Conservation (phyloP, 2,888 invertebrate genomes). For the Hirtodrosophila duncani region DNA sequence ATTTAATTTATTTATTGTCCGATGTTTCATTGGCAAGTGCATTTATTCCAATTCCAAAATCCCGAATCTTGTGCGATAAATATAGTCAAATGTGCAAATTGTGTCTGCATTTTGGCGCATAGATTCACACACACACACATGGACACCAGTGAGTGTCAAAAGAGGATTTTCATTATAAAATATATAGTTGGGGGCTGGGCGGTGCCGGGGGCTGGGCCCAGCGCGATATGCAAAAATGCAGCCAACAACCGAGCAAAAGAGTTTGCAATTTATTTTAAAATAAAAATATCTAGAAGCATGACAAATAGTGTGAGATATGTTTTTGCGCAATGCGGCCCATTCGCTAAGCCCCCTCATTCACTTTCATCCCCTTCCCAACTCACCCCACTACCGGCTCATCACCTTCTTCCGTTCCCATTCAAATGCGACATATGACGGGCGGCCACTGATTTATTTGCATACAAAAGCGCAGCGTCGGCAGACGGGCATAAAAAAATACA, state of each 20-base stretch:
- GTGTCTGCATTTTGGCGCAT: constrained; percentile 66
- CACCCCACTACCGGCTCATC: constrained; percentile 5
- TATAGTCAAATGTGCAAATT: constrained; percentile 76
- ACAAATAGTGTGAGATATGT: constrained; percentile 75
- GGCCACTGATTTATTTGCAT: constrained; percentile 74
- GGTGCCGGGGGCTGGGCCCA: constrained; percentile 33
- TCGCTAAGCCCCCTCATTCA: constrained; percentile 8
- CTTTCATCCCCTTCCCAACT: constrained; percentile 13
- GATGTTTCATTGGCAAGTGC: constrained; percentile 75
- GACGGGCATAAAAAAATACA: constrained; percentile 23
- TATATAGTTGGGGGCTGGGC: no score
- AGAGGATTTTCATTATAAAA: constrained; percentile 77
- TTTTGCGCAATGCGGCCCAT: constrained; percentile 55
- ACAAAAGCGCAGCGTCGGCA: constrained; percentile 66
- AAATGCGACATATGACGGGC: constrained; percentile 66
- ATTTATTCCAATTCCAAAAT: constrained; percentile 75
- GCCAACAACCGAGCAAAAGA: constrained; percentile 47
- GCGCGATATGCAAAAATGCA: constrained; percentile 30
- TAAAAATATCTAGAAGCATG: constrained; percentile 70
- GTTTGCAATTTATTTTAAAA: constrained; percentile 68
- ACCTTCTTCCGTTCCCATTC: not conserved
- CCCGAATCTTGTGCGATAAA: constrained; percentile 69
- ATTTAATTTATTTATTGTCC: constrained; percentile 79
- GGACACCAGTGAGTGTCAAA: constrained; percentile 17
- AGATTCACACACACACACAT: constrained; percentile 24